Evolutionary conservation across 2,888 invertebrate genomes (phyloP), one percentile per base, ranked within the genome.

Genomic region (Elysia crispata): DNA sequence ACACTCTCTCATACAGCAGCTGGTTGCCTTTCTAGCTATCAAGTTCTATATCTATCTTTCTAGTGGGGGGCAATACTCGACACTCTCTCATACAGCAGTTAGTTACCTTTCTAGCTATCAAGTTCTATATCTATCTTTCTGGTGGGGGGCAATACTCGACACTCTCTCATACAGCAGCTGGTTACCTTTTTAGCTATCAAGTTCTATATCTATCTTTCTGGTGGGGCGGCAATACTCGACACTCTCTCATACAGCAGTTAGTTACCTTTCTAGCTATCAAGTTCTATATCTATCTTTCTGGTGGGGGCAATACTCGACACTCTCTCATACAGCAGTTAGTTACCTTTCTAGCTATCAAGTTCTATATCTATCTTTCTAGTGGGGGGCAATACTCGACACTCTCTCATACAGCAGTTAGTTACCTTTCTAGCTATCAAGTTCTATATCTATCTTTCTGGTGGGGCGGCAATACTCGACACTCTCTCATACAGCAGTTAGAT

Each of bases 361-460:
- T n/a, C n/a, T 8, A 8, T 60, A 6, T 60, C 5, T 60, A 3
- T 8, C 60, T 41, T 3, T 41, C 41, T 41, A n/a, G n/a, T n/a
- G 41, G 50, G 0, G 30, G 25, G 25, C 60, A n/a, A 60, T 60
- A 23, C 60, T 23, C 15, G 3, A 23, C 15, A 23, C 60, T 8
- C 15, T 8, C 25, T 8, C n/a, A 5, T 25, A 3, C 25, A n/a
- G 15, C 15, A 3, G 3, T 3, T 60, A 13, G 25, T 60, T 15
- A 60, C 60, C n/a, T 25, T n/a, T 3, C 3, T 60, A 15, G 3
- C 25, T 60, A 60, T 25, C 25, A 5, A 60, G 15, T 15, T n/a
- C n/a, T 8, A 8, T 60, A 6, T 60, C 5, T 60, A 3, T 8
- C 60, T 41, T 3, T 41, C 82, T 60, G 82, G 82, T 82, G 50